Conservation (phyloP, 64 coral and sea anemone genomes). For the Montipora efflorescens region DNA sequence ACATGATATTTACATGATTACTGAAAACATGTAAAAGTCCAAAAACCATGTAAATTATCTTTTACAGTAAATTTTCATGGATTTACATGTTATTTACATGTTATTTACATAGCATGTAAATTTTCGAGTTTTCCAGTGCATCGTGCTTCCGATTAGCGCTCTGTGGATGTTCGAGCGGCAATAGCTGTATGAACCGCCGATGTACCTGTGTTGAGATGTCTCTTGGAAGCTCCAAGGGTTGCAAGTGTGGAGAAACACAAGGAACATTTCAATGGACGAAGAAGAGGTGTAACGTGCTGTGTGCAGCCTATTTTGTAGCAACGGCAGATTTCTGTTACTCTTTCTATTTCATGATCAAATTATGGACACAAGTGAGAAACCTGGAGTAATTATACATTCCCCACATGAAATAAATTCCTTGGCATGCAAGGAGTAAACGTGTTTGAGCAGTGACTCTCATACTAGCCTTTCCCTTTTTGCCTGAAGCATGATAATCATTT, state of each 20-base stretch:
- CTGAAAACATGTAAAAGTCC: too few relatives aligned
- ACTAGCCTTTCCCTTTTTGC: not conserved
- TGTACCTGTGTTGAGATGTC: conserved; percentile 72
- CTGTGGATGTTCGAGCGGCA: conserved; percentile 55
- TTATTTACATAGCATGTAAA: too few relatives aligned
- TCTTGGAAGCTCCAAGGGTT: conserved; percentile 49
- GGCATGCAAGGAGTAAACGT: not conserved
- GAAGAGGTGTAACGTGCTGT: not conserved
- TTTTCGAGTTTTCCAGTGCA: too few relatives aligned
- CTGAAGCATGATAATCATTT: not conserved
- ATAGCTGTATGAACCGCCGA: conserved; percentile 37
- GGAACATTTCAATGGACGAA: not conserved
- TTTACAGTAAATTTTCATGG: too few relatives aligned
- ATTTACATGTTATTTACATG: too few relatives aligned
- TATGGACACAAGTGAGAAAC: conserved; percentile 20
- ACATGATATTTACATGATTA: too few relatives aligned
- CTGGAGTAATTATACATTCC: conserved; percentile 1
- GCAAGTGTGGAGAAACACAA: conserved; percentile 77
- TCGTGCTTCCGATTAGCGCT: conserved; percentile 54
- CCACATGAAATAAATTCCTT: not conserved
- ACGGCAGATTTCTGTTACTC: not conserved
- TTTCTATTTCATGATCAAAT: conserved; percentile 6
- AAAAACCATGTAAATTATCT: too few relatives aligned
- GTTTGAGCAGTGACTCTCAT: not conserved
- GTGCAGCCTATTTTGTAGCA: not conserved